These are phyloP conservation scores for Acleris cristana DNA, from an alignment of 2,888 invertebrate genomes.

Conservation along the genomic window DNA sequence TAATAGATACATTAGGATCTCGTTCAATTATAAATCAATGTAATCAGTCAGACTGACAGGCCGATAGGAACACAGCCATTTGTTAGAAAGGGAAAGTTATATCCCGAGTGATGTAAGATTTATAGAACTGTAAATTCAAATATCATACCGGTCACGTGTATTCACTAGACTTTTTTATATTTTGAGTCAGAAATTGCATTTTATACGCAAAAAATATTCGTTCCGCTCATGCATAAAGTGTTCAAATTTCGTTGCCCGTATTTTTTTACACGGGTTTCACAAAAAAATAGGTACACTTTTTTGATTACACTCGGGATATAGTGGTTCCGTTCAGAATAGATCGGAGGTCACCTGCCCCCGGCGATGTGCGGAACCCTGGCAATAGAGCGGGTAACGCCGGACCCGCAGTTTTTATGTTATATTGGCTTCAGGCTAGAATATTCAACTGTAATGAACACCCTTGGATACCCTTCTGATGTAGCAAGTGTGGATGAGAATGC, in stretches of 20 bases:
- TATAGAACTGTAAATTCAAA: too few relatives aligned
- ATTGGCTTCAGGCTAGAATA: slow-evolving; percentile 8
- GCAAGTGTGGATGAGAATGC: not conserved
- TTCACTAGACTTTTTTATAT: slow-evolving; percentile 8
- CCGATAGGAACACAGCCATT: too few relatives aligned
- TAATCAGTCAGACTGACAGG: too few relatives aligned
- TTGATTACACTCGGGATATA: slow-evolving; percentile 29
- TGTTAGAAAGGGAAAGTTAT: too few relatives aligned
- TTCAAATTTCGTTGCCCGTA: not conserved
- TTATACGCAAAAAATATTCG: not conserved
- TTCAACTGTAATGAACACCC: slow-evolving; percentile 4
- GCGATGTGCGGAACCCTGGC: slow-evolving; percentile 17
- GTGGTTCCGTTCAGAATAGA: slow-evolving; percentile 28
- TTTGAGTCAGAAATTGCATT: slow-evolving; percentile 17
- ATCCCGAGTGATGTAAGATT: too few relatives aligned
- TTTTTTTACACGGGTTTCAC: slow-evolving; percentile 5
- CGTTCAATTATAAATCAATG: too few relatives aligned
- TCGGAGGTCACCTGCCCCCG: slow-evolving; percentile 29
- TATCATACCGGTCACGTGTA: too few relatives aligned
- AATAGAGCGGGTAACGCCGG: slow-evolving; percentile 16
- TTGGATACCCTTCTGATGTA: not conserved
- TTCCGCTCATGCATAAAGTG: not conserved
- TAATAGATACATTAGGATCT: too few relatives aligned
- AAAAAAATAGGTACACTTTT: slow-evolving; percentile 21
- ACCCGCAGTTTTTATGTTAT: slow-evolving; percentile 15